A percentile compares a stretch with the other conserved stretches of the same genome.
phyloP scores from a whole-genome alignment of 2,797 vertebrate species.

The Parauchenoglanis punctatus region DNA sequence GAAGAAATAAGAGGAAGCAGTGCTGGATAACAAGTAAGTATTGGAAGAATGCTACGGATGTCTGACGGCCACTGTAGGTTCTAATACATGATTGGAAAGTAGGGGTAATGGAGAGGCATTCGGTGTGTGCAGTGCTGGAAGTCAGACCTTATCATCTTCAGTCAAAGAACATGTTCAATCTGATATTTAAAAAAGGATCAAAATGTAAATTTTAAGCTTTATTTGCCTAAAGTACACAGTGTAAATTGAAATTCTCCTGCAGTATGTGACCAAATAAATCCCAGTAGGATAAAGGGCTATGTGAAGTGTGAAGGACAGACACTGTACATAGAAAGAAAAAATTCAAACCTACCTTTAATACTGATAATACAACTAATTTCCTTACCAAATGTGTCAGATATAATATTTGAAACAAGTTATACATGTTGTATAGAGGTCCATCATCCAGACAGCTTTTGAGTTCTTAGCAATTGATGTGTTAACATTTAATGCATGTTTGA shows the following conservation, averaged over 20 bases:
- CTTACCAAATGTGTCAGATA: not conserved
- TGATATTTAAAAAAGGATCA: not conserved
- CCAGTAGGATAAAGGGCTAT: not conserved
- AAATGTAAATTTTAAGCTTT: not conserved
- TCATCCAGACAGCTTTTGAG: not conserved
- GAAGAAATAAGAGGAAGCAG: too few species aligned
- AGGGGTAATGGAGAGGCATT: too few species aligned
- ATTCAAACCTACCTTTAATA: not conserved
- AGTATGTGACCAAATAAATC: not conserved
- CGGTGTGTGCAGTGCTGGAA: not conserved
- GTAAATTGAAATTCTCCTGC: not conserved
- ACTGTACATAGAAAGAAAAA: not conserved
- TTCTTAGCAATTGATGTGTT: not conserved
- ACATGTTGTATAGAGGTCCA: not conserved
- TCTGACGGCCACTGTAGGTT: too few species aligned
- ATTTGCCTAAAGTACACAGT: not conserved
- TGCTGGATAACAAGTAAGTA: too few species aligned
- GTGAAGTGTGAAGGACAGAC: not conserved
- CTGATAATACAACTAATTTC: not conserved
- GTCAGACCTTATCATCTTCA: not conserved
- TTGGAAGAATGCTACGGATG: too few species aligned
- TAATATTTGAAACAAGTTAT: not conserved
- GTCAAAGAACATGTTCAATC: not conserved
- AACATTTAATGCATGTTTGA: not conserved
- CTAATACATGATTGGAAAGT: too few species aligned